These are phyloP conservation scores for Sebastes ruberrimus DNA, from an alignment of 2,797 vertebrate species.

Conservation along the genomic window DNA sequence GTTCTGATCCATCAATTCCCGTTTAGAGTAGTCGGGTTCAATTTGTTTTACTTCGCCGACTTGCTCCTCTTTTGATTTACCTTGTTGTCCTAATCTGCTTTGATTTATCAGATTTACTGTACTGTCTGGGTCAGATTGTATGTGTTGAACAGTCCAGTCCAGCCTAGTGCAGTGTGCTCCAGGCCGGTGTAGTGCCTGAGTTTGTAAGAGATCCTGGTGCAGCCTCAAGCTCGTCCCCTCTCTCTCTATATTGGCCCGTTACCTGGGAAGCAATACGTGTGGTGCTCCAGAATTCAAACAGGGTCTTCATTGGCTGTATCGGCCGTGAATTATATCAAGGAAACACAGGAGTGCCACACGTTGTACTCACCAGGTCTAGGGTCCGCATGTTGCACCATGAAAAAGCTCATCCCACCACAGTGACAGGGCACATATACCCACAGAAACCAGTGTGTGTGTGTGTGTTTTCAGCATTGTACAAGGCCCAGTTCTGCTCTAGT, in stretches of 20 bases:
- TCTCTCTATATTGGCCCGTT: conserved; percentile 42
- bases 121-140: conserved; percentile 34
- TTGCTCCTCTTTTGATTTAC: conserved; percentile 56
- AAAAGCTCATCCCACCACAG: conserved; percentile 40
- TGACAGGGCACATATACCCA: conserved; percentile 67
- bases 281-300: conserved; percentile 77
- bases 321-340: conserved; percentile 82
- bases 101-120: conserved; percentile 58
- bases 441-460: conserved; percentile 72
- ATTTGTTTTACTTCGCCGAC: conserved; percentile 52
- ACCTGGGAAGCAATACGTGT: conserved; percentile 67
- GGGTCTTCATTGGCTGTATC: conserved; percentile 80
- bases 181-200: conserved; percentile 49
- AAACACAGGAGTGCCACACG: conserved; percentile 73
- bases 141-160: conserved; percentile 62
- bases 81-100: conserved; percentile 42
- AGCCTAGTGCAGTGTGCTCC: conserved; percentile 62
- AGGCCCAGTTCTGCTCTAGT: conserved; percentile 75
- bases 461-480: conserved; percentile 66
- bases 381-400: conserved; percentile 55
- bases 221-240: conserved; percentile 48
- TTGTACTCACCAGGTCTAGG: conserved; percentile 65
- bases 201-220: conserved; percentile 50
- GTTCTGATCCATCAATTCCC: conserved; percentile 41
- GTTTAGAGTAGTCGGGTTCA: conserved; percentile 44